These are phyloP conservation scores for Sylvilagus floridanus DNA, from an alignment of 2,797 vertebrate genomes.

Conservation along the genomic window DNA sequence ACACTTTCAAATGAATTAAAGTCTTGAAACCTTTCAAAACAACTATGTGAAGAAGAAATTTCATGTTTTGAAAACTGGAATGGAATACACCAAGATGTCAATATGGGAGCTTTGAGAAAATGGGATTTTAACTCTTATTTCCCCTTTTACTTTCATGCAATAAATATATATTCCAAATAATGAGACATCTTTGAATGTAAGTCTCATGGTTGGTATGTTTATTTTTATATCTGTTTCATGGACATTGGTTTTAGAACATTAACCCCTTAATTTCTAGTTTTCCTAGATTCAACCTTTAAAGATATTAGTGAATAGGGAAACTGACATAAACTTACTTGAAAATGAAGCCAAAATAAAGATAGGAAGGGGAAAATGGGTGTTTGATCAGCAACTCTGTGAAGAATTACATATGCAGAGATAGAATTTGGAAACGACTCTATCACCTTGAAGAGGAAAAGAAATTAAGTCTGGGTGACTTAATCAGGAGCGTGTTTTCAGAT, in stretches of 20 bases:
- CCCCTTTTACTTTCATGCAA: background rate
- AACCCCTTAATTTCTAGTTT: slow-evolving; percentile 28
- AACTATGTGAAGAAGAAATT: background rate
- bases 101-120: background rate
- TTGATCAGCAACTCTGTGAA: slow-evolving; percentile 37
- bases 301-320: background rate
- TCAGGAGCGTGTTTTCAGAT: slow-evolving; percentile 53
- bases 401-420: background rate
- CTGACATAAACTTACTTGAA: slow-evolving; percentile 22
- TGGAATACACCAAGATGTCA: background rate
- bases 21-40: slow-evolving; percentile 39
- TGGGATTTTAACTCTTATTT: background rate
- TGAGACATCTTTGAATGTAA: slow-evolving; percentile 8
- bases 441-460: slow-evolving; percentile 26
- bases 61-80: background rate
- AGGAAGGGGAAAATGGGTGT: background rate
- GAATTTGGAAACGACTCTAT: slow-evolving; percentile 10
- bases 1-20: slow-evolving; percentile 37
- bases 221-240: slow-evolving; percentile 43
- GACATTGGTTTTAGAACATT: slow-evolving; percentile 36
- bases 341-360: slow-evolving; percentile 44
- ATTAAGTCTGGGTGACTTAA: slow-evolving; percentile 35
- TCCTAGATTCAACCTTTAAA: background rate
- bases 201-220: background rate
- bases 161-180: background rate